Percentiles rank a stretch among this genome's conserved stretches.
Evolutionary conservation across 2,113 vertebrate genomes (phyloP).

Genomic region (Sitta europaea): DNA sequence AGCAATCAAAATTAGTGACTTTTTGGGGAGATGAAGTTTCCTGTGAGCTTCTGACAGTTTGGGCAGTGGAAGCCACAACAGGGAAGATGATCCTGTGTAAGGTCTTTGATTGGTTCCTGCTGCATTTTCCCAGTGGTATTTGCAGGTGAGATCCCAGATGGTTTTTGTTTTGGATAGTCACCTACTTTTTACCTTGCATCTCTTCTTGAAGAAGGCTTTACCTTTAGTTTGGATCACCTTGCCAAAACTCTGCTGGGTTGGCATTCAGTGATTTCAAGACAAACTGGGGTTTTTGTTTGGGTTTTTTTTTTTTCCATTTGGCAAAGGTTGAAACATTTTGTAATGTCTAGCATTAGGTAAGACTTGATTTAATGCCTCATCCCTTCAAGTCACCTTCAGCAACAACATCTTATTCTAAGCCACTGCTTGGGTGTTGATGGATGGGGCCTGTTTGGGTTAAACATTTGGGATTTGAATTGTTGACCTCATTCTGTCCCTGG

Average conservation of each 20-base stretch:
- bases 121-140: not conserved
- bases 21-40: not conserved
- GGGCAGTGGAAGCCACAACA: not conserved
- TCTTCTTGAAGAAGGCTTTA: not conserved
- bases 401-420: not conserved
- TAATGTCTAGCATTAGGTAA: not conserved
- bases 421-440: not conserved
- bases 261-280: not conserved
- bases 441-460: constrained; percentile 22
- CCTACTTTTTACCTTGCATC: not conserved
- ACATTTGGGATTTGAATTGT: not conserved
- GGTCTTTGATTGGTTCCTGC: not conserved
- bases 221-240: not conserved
- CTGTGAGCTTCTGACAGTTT: not conserved
- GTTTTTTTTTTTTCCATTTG: not conserved
- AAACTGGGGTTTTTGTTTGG: not conserved
- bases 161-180: not conserved
- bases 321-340: not conserved
- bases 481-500: not conserved
- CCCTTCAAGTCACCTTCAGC: constrained; percentile 37
- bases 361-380: constrained; percentile 23
- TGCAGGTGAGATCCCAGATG: not conserved
- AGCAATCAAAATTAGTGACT: not conserved
- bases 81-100: accelerated
- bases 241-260: not conserved